A percentile compares a stretch with the other conserved stretches of the same genome.
phyloP scores from a whole-genome alignment of 2,797 vertebrate species.

The Sebastolobus altivelis region DNA sequence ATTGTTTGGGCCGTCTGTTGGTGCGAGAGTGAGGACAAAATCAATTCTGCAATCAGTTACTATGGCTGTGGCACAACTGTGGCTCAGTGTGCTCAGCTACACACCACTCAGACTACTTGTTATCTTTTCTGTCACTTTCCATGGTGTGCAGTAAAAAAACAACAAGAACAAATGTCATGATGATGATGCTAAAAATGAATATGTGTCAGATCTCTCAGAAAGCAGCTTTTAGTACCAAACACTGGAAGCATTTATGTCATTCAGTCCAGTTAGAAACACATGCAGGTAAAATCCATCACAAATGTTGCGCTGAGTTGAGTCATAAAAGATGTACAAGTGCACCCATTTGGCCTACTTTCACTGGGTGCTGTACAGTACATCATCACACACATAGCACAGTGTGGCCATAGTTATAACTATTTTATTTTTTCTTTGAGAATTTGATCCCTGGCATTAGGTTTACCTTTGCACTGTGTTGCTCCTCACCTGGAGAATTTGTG shows the following conservation, averaged over 20 bases:
- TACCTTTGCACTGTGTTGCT: constrained; percentile 36
- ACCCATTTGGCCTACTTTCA: not conserved
- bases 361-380: constrained; percentile 10
- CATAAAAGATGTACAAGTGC: not conserved
- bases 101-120: not conserved
- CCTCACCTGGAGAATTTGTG: constrained; percentile 12
- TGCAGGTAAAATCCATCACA: not conserved
- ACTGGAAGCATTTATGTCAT: not conserved
- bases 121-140: not conserved
- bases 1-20: not conserved
- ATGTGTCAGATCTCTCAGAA: not conserved
- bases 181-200: not conserved
- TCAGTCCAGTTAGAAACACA: not conserved
- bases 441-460: too few species aligned
- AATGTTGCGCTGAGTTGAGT: not conserved
- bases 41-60: not conserved
- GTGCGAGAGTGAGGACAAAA: not conserved
- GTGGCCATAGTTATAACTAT: not conserved
- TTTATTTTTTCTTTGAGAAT: not conserved
- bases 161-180: accelerated
- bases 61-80: too few species aligned
- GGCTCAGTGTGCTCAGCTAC: not conserved
- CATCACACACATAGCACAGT: not conserved
- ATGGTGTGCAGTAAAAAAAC: not conserved
- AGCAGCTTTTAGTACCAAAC: not conserved